Evolutionary conservation across 2,797 vertebrate species (phyloP), one percentile per base, ranked within the genome.

Genomic region (Notoglanidium macrostoma): DNA sequence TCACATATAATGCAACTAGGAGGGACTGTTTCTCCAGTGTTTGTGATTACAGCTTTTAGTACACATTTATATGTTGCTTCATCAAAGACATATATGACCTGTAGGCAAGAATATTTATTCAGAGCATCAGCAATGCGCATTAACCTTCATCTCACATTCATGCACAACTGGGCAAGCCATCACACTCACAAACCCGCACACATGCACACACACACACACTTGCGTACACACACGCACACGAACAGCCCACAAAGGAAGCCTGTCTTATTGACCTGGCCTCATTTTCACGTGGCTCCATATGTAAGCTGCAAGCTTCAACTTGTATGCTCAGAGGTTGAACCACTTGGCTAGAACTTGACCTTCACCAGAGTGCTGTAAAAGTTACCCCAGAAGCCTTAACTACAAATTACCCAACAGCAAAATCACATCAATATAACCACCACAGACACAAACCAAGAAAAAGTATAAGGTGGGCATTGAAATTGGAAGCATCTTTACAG

Each of bases 61-160:
- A 57, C 46, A 14, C 29, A 78, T 79, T 44, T 19, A 61, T 49
- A 67, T 51, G 26, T 15, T 44, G 55, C 5, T 15, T 2, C 23
- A 59, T 40, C 21, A 78, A 78, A 78, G 12, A 61, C 35, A 83
- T 32, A 68, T 67, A 68, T 79, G 35, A 68, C 46, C 40, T 54
- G 51, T 63, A 74, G 3, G 9, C 84, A 59, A 84, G 67, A 15
- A 15, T 51, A 19, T 79, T 88, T 32, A 86, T 68, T 1, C 88
- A 83, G 59, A 65, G 90, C 88, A 91, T 90, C 89, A 90, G 88
- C 92, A 89, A 44, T 88, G 89, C 17, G 12, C 80, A 74, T 83
- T 85, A 85, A 72, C 83, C 85, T 89, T 88, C 49, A 85, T 55
- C 61, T 87, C 81, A 86, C 89, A 87, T 88, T 83, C 44, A 74